These are phyloP conservation scores for Megalopta genalis DNA, from an alignment of 1,140 invertebrate species.

Conservation along the genomic window DNA sequence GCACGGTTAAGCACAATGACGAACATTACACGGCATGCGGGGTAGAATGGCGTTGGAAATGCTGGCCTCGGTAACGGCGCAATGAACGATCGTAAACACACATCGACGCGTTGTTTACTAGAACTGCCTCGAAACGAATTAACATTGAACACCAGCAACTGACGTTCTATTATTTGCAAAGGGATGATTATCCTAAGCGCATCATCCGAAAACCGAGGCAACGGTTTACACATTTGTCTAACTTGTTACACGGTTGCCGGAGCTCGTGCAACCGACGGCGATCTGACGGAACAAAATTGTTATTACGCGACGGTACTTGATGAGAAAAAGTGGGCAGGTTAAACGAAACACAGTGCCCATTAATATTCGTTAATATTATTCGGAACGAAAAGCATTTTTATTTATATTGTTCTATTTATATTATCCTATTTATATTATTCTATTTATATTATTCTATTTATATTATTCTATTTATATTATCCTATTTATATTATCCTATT, in stretches of 20 bases:
- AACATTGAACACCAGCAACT: neutral
- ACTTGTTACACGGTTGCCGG: neutral
- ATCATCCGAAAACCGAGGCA: neutral
- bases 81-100: slow-evolving; percentile 11
- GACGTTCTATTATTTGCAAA: neutral
- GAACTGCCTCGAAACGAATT: neutral
- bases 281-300: too few species aligned
- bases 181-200: neutral
- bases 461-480: too few species aligned
- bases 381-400: too few species aligned
- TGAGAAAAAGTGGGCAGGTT: too few species aligned
- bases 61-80: neutral
- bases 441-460: too few species aligned
- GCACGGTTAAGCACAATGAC: neutral
- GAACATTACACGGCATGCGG: neutral
- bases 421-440: too few species aligned
- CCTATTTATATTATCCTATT: too few species aligned
- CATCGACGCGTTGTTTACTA: neutral
- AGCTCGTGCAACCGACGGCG: neutral
- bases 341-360: too few species aligned
- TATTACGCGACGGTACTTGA: too few species aligned
- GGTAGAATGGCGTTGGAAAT: neutral
- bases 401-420: too few species aligned
- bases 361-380: too few species aligned
- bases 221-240: neutral